A percentile compares a stretch with the other conserved stretches of the same genome.
Conservation (phyloP, 2,797 vertebrate species). For the Falco peregrinus region DNA sequence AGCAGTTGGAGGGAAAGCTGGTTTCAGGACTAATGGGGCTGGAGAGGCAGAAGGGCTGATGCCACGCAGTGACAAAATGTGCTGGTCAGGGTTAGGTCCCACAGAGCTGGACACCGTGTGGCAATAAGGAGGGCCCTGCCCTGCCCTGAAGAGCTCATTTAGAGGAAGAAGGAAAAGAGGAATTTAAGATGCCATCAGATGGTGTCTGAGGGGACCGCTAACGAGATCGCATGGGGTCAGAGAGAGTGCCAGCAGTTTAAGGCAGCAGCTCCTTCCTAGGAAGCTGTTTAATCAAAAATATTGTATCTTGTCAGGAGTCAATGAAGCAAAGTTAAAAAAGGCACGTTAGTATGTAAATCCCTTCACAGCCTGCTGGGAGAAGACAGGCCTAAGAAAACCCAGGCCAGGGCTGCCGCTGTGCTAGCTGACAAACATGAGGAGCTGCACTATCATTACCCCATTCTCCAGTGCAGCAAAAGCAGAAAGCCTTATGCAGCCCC, state of each 20-base stretch:
- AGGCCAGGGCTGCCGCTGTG: background rate
- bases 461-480: background rate
- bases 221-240: background rate
- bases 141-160: background rate
- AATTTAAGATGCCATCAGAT: background rate
- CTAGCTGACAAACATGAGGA: background rate
- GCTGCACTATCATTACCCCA: background rate
- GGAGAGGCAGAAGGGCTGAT: background rate
- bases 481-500: background rate
- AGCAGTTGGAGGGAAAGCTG: background rate
- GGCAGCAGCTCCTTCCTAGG: constrained; percentile 28
- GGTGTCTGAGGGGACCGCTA: background rate
- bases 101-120: rapidly evolving
- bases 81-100: background rate
- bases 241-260: background rate
- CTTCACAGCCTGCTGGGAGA: background rate
- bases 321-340: constrained; percentile 38
- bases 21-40: background rate
- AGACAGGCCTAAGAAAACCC: background rate
- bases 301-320: constrained; percentile 32
- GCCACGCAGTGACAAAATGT: background rate
- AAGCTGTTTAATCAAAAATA: constrained; percentile 47
- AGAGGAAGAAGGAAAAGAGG: background rate
- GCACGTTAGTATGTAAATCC: constrained; percentile 41
- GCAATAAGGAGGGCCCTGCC: background rate